phyloP scores from a whole-genome alignment of 2,113 vertebrate species.

The Triplophysa siluroides region DNA sequence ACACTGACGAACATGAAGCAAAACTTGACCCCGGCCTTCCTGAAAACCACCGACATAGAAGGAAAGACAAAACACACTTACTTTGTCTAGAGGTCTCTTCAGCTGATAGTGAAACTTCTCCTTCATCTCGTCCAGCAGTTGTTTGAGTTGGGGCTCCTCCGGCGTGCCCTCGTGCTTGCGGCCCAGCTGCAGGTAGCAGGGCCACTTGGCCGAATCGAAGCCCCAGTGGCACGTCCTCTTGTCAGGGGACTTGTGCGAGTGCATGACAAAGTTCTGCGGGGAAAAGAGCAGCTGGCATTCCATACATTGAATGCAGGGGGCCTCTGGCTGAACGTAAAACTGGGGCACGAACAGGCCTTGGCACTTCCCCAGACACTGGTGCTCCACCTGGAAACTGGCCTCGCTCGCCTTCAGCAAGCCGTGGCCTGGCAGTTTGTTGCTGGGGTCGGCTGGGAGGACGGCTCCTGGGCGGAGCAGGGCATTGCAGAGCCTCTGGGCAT shows the following conservation, averaged over 20 bases:
- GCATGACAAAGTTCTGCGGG: constrained; percentile 96
- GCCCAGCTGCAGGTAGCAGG: constrained; percentile 94
- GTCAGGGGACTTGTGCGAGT: constrained; percentile 93
- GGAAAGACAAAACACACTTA: constrained; percentile 72
- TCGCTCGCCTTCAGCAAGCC: constrained; percentile 87
- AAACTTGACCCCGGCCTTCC: constrained; percentile 26
- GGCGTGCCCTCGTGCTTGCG: constrained; percentile 86
- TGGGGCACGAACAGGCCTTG: constrained; percentile 94
- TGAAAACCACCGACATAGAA: constrained; percentile 10
- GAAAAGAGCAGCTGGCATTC: constrained; percentile 97
- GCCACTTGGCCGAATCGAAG: constrained; percentile 97
- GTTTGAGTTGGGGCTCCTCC: constrained; percentile 84
- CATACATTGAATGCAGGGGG: constrained; percentile 91
- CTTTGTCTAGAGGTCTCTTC: constrained; percentile 85
- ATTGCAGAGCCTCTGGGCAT: constrained; percentile 95
- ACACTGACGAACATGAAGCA: constrained; percentile 5
- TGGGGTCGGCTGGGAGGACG: constrained; percentile 77
- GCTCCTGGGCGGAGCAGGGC: constrained; percentile 89
- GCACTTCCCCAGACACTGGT: constrained; percentile 96
- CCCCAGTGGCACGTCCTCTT: constrained; percentile 99
- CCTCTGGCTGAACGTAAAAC: constrained; percentile 90
- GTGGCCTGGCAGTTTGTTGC: constrained; percentile 78
- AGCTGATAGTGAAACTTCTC: constrained; percentile 88
- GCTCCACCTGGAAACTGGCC: constrained; percentile 94
- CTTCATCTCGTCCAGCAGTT: constrained; percentile 91